These are phyloP conservation scores for Chromis chromis DNA, from an alignment of 2,797 vertebrate genomes.

Conservation along the genomic window DNA sequence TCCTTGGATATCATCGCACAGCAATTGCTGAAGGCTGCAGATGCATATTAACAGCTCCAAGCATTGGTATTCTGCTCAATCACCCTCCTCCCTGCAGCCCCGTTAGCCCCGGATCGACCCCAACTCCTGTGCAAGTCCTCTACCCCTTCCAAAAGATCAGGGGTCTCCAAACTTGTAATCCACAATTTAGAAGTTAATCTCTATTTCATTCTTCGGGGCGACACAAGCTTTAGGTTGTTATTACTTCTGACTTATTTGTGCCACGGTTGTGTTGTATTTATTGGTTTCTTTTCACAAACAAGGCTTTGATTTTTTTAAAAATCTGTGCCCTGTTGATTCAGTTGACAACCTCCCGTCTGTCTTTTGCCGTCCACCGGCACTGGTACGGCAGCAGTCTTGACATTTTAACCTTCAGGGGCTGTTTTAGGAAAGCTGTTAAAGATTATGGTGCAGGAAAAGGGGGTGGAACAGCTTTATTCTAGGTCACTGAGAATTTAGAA, in stretches of 20 bases:
- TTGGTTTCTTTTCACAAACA: constrained; percentile 42
- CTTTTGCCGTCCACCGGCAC: constrained; percentile 6
- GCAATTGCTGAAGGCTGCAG: constrained; percentile 32
- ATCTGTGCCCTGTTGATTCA: constrained; percentile 38
- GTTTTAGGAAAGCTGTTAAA: constrained; percentile 64
- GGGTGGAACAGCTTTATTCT: constrained; percentile 57
- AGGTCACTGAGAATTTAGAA: constrained; percentile 62
- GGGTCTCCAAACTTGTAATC: constrained; percentile 70
- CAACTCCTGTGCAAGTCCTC: constrained; percentile 43
- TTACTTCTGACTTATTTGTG: constrained; percentile 32
- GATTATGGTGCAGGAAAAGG: constrained; percentile 51
- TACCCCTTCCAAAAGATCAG: constrained; percentile 58
- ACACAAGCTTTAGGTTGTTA: constrained; percentile 33
- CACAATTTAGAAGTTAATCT: constrained; percentile 64
- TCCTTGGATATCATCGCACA: constrained; percentile 47
- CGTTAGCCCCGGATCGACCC: constrained; percentile 58
- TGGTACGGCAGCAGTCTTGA: constrained; percentile 9
- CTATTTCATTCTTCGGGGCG: constrained; percentile 43
- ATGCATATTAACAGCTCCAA: constrained; percentile 61
- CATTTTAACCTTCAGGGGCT: constrained; percentile 59
- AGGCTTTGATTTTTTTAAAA: constrained; percentile 18
- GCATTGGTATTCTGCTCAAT: constrained; percentile 75
- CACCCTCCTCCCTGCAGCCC: constrained; percentile 54
- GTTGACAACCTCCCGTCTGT: constrained; percentile 15
- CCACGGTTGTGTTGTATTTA: constrained; percentile 22